A percentile compares a stretch with the other conserved stretches of the same genome.
Evolutionary conservation across 2,888 invertebrate species (phyloP).

Genomic region (Gonocerus acuteangulatus): DNA sequence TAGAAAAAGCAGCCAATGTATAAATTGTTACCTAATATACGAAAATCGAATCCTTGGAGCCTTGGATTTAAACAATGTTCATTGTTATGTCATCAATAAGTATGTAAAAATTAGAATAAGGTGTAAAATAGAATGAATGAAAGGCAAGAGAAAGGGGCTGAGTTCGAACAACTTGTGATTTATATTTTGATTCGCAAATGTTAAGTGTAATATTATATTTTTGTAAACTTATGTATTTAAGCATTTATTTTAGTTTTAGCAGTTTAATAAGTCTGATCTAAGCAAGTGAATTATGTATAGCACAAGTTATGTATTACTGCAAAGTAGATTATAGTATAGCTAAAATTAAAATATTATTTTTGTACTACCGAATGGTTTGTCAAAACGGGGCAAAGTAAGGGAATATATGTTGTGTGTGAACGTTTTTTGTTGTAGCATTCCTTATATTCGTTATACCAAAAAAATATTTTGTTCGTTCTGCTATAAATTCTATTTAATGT

Average conservation of each 20-base stretch:
- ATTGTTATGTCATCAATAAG: not conserved
- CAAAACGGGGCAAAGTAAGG: not conserved
- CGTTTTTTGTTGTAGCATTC: too few species aligned
- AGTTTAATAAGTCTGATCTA: constrained; percentile 12
- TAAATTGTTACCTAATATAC: constrained; percentile 12
- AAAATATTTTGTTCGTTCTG: too few species aligned
- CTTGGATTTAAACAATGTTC: not conserved
- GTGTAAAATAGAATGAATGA: not conserved
- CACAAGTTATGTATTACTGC: constrained; percentile 8
- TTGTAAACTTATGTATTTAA: constrained; percentile 20
- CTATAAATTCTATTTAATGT: too few species aligned
- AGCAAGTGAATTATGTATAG: constrained; percentile 8
- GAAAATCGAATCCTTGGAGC: not conserved
- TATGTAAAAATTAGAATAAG: constrained; percentile 19
- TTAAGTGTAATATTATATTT: constrained; percentile 23
- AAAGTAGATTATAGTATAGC: constrained; percentile 1
- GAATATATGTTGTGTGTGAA: too few species aligned
- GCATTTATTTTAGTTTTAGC: constrained; percentile 16
- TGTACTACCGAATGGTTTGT: constrained; percentile 7
- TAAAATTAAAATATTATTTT: constrained; percentile 20
- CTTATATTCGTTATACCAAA: too few species aligned
- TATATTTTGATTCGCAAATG: constrained; percentile 22
- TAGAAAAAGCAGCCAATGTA: constrained; percentile 15
- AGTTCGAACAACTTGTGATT: constrained; percentile 14
- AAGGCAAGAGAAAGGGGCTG: not conserved